Evolutionary conservation across 1,140 invertebrate species (phyloP).

Genomic region (Vollenhovia emeryi): DNA sequence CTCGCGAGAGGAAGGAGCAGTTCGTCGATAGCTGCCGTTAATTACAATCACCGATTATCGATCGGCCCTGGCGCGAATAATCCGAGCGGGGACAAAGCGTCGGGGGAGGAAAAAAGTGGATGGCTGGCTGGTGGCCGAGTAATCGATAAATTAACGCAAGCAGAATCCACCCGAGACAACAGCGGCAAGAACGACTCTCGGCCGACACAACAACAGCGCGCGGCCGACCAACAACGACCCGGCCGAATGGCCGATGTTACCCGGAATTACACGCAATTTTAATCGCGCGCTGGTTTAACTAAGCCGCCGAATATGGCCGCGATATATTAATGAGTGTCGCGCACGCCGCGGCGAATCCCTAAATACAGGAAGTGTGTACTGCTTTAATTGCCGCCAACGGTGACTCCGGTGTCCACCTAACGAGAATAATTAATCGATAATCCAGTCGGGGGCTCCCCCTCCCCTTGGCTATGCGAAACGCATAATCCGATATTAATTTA

Average conservation of each 20-base stretch:
- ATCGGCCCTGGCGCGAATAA: slow-evolving; percentile 27
- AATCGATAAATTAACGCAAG: slow-evolving; percentile 51
- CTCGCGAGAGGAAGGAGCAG: neutral
- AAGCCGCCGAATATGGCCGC: slow-evolving; percentile 43
- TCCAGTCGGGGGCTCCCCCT: slow-evolving; percentile 8
- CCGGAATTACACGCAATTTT: slow-evolving; percentile 47
- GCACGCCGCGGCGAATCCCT: slow-evolving; percentile 32
- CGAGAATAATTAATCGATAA: slow-evolving; percentile 61
- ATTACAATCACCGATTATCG: slow-evolving; percentile 41
- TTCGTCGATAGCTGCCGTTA: neutral
- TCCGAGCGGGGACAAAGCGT: slow-evolving; percentile 15
- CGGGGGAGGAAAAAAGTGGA: slow-evolving; percentile 1
- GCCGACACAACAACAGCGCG: neutral
- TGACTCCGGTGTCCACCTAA: slow-evolving; percentile 42
- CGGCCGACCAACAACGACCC: neutral
- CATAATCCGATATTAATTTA: slow-evolving; percentile 60
- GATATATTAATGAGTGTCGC: slow-evolving; percentile 46
- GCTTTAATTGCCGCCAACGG: slow-evolving; percentile 55
- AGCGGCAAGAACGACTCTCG: slow-evolving; percentile 8
- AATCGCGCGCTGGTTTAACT: slow-evolving; percentile 41
- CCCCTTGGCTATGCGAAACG: slow-evolving; percentile 3
- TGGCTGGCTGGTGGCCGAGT: neutral
- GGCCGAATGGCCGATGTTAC: neutral
- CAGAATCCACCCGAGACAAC: slow-evolving; percentile 40
- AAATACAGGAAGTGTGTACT: slow-evolving; percentile 45